Conservation (phyloP, 2,888 invertebrate genomes). For the Syrphus vitripennis region DNA sequence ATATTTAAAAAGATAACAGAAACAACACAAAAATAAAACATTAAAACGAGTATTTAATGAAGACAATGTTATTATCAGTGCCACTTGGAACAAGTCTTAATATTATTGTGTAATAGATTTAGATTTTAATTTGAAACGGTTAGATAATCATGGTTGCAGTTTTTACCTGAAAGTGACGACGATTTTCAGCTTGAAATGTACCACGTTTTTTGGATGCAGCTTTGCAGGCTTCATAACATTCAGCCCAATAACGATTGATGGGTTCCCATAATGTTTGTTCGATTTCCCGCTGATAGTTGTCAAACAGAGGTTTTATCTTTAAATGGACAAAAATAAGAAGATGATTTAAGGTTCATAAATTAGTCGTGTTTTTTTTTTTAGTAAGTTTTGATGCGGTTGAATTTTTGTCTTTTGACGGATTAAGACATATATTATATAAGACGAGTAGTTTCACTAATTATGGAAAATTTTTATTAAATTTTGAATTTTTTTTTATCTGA, state of each 20-base stretch:
- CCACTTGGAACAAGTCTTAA: not conserved
- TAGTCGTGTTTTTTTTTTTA: not conserved
- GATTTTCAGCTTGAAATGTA: constrained; percentile 83
- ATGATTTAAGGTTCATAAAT: not conserved
- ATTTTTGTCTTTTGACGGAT: not conserved
- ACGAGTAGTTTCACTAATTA: not conserved
- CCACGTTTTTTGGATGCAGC: constrained; percentile 83
- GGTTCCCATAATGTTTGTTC: constrained; percentile 82
- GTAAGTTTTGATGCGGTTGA: not conserved
- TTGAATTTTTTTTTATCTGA: not conserved
- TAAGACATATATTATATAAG: not conserved
- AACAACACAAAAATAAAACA: not conserved
- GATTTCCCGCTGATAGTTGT: constrained; percentile 82
- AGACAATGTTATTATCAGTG: constrained; percentile 8
- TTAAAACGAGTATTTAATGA: constrained; percentile 31
- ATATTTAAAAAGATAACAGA: constrained; percentile 65
- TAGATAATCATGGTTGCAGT: not conserved
- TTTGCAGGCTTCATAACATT: constrained; percentile 84
- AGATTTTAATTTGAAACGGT: not conserved
- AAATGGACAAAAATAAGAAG: constrained; percentile 65
- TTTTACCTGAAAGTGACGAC: constrained; percentile 82
- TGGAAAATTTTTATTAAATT: not conserved
- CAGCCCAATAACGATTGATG: constrained; percentile 84
- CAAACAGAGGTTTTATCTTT: constrained; percentile 83
- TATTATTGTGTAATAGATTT: constrained; percentile 16